Evolutionary conservation across 2,888 invertebrate species (phyloP).

Genomic region (Synergus japonicus): DNA sequence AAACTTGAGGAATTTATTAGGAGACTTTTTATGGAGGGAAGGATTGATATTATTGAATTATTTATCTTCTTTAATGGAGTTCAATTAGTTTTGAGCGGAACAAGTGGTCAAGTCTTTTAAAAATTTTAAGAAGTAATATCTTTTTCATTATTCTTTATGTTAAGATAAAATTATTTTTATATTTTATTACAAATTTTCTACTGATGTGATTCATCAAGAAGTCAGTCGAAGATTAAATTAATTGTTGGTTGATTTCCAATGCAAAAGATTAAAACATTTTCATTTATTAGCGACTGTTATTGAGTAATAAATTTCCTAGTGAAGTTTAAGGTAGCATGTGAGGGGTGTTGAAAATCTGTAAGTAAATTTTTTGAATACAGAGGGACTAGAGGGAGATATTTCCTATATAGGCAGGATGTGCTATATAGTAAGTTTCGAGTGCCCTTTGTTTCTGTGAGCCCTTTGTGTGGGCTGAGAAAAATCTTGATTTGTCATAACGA

Average conservation of each 20-base stretch:
- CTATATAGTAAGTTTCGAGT: constrained; percentile 36
- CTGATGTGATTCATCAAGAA: too few relatives aligned
- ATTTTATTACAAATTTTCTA: too few relatives aligned
- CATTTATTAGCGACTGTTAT: constrained; percentile 21
- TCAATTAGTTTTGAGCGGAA: neutral
- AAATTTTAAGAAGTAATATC: neutral
- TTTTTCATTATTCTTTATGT: neutral
- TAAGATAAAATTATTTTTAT: too few relatives aligned
- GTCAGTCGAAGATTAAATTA: neutral
- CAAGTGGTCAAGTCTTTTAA: neutral
- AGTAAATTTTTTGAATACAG: constrained; percentile 22
- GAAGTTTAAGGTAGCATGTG: constrained; percentile 12
- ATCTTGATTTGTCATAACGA: constrained; percentile 45
- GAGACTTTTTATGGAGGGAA: constrained; percentile 1
- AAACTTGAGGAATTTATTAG: constrained; percentile 18
- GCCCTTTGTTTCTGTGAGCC: constrained; percentile 32
- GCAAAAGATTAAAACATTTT: too few relatives aligned
- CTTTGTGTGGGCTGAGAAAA: constrained; percentile 39
- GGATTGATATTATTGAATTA: constrained; percentile 5
- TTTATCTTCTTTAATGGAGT: constrained; percentile 1
- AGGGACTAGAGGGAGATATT: constrained; percentile 32
- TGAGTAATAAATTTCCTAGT: constrained; percentile 27
- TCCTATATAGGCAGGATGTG: constrained; percentile 30
- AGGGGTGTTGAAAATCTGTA: constrained; percentile 32
- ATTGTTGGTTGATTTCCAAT: too few relatives aligned